These are phyloP conservation scores for Chinchilla lanigera DNA, from an alignment of 2,113 vertebrate species.

Conservation along the genomic window DNA sequence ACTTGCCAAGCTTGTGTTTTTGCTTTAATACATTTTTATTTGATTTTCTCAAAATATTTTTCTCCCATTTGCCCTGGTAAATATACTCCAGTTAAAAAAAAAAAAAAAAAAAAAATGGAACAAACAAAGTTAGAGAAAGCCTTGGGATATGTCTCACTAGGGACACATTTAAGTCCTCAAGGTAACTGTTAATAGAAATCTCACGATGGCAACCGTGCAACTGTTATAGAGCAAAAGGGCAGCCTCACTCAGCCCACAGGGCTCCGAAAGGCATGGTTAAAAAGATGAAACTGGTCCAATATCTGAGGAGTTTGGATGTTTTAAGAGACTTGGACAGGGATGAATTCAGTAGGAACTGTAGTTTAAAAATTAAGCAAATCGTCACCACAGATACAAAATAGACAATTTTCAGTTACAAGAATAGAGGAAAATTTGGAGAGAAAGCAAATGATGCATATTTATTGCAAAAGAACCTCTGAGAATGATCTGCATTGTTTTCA, in stretches of 20 bases:
- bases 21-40: neutral
- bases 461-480: neutral
- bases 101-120: slow-evolving; percentile 2
- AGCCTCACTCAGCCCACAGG: fast-evolving
- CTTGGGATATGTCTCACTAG: neutral
- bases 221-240: too few species aligned
- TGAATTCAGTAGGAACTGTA: neutral
- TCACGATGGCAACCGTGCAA: neutral
- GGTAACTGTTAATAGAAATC: neutral
- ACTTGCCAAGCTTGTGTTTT: slow-evolving; percentile 46
- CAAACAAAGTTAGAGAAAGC: neutral
- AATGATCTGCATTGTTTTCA: neutral
- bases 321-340: neutral
- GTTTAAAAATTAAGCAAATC: neutral
- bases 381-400: neutral
- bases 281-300: neutral
- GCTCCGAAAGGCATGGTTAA: neutral
- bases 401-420: neutral
- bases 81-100: neutral
- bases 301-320: neutral
- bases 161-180: neutral
- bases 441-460: neutral
- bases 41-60: neutral
- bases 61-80: neutral
- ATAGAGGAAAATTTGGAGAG: neutral